Conservation (phyloP, 2,797 vertebrate genomes). For the Nasua narica region DNA sequence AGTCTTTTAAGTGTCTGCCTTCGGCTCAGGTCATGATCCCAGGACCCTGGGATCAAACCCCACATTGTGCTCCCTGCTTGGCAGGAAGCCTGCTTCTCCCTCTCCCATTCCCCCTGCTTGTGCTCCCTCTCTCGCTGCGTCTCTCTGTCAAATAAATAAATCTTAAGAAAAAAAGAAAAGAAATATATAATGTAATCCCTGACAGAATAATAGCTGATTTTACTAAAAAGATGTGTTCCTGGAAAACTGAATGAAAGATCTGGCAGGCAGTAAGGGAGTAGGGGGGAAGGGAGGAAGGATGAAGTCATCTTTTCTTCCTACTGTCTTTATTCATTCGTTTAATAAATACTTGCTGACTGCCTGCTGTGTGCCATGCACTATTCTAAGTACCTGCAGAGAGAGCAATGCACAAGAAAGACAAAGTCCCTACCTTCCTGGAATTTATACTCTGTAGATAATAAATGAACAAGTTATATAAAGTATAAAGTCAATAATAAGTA, state of each 20-base stretch:
- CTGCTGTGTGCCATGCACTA: background rate
- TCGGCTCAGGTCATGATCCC: too few species aligned
- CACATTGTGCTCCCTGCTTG: too few species aligned
- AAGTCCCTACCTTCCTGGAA: background rate
- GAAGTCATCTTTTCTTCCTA: background rate
- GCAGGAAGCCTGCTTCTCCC: too few species aligned
- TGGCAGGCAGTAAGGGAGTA: background rate
- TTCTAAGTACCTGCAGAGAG: background rate
- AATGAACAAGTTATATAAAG: background rate
- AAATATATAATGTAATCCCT: background rate
- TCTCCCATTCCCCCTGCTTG: too few species aligned
- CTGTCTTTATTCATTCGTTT: background rate
- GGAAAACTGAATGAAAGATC: background rate
- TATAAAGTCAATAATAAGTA: background rate
- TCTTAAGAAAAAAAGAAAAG: too few species aligned
- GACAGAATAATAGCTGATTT: background rate
- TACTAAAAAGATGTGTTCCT: background rate
- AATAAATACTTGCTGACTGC: background rate
- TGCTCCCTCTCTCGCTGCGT: too few species aligned
- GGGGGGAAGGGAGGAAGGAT: too few species aligned
- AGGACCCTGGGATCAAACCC: too few species aligned
- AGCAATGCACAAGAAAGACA: background rate
- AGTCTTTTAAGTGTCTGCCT: too few species aligned
- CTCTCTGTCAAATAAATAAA: too few species aligned
- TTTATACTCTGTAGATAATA: background rate